A percentile compares a stretch with the other conserved stretches of the same genome.
phyloP scores from a whole-genome alignment of 1,140 invertebrate species.

The Glomeris maerens region DNA sequence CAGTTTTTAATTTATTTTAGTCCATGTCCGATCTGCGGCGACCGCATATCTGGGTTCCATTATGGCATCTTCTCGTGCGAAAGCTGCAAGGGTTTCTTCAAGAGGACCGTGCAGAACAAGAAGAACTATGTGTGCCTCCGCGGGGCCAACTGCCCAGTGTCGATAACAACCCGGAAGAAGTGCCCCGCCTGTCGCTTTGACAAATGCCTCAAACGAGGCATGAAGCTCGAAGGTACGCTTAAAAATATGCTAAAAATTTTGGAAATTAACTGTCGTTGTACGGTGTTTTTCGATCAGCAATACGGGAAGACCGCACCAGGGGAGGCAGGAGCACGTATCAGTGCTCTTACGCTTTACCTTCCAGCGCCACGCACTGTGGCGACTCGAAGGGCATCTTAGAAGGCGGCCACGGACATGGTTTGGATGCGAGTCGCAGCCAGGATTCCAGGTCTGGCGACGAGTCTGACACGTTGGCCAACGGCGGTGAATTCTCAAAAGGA shows the following conservation, averaged over 20 bases:
- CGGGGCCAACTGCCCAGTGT: slow-evolving; percentile 77
- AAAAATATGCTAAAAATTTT: neutral
- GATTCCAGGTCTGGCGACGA: neutral
- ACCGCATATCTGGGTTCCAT: slow-evolving; percentile 88
- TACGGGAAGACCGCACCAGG: slow-evolving; percentile 80
- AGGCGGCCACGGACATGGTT: neutral
- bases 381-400: neutral
- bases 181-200: slow-evolving; percentile 94
- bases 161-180: slow-evolving; percentile 81
- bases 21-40: slow-evolving; percentile 86
- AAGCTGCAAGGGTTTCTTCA: slow-evolving; percentile 95
- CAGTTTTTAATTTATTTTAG: slow-evolving; percentile 34
- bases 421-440: neutral
- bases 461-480: neutral
- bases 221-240: slow-evolving; percentile 78
- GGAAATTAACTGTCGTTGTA: neutral
- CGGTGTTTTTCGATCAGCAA: slow-evolving; percentile 42
- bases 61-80: slow-evolving; percentile 96
- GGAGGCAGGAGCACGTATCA: slow-evolving; percentile 92
- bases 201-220: slow-evolving; percentile 87
- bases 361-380: slow-evolving; percentile 6
- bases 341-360: slow-evolving; percentile 63
- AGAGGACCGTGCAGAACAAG: slow-evolving; percentile 92
- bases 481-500: slow-evolving; percentile 1
- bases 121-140: slow-evolving; percentile 91